A percentile compares a stretch with the other conserved stretches of the same genome.
Conservation (phyloP, 2,888 invertebrate species). For the Galerucella calmariensis region DNA sequence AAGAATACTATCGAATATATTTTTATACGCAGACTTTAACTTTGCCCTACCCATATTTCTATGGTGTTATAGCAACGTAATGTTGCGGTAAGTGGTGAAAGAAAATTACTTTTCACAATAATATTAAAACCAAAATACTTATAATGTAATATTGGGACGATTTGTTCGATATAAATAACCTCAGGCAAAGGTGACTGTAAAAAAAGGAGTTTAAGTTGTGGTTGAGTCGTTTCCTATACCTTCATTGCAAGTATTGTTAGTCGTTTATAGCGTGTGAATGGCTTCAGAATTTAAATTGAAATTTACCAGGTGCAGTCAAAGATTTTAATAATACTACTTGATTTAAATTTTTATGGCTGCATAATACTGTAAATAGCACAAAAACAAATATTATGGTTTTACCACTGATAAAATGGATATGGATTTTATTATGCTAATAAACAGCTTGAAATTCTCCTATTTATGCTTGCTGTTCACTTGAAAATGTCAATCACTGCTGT, state of each 20-base stretch:
- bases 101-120: conserved; percentile 21
- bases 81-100: conserved; percentile 15
- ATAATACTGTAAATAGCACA: too few species aligned
- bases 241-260: background rate
- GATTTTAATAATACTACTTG: background rate
- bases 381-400: too few species aligned
- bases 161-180: conserved; percentile 16
- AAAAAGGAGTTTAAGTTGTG: conserved; percentile 22
- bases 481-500: too few species aligned
- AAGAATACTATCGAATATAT: too few species aligned
- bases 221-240: conserved; percentile 26
- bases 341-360: too few species aligned
- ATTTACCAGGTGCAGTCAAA: background rate
- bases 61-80: conserved; percentile 18
- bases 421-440: too few species aligned
- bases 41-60: conserved; percentile 7
- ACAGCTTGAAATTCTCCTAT: too few species aligned
- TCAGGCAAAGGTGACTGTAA: conserved; percentile 10
- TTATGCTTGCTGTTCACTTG: too few species aligned
- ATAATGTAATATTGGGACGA: conserved; percentile 19
- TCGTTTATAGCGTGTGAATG: conserved; percentile 25
- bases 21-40: background rate
- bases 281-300: conserved; percentile 5
- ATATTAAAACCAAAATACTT: conserved; percentile 12
- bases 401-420: too few species aligned